A percentile compares a stretch with the other conserved stretches of the same genome.
phyloP scores from a whole-genome alignment of 1,140 invertebrate species.

The Calephelis virginiensis region DNA sequence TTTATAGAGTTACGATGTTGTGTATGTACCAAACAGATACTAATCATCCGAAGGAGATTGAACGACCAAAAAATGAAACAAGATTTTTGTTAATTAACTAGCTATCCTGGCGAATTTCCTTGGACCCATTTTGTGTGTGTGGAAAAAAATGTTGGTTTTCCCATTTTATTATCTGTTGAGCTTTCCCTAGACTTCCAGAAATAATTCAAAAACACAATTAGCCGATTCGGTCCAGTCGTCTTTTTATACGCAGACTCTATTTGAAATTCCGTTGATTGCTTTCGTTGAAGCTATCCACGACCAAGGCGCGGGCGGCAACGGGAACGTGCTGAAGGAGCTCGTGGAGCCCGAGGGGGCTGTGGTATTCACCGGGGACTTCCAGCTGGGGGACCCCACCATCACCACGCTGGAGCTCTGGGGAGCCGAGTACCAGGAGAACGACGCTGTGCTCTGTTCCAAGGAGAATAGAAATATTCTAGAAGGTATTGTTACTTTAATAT shows the following conservation, averaged over 20 bases:
- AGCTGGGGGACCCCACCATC: constrained; percentile 96
- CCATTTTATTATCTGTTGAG: no score
- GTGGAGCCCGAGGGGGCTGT: constrained; percentile 96
- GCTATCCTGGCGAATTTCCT: no score
- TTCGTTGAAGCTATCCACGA: constrained; percentile 86
- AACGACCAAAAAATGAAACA: no score
- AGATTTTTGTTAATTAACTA: no score
- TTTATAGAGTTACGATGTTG: no score
- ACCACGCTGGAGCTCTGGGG: constrained; percentile 97
- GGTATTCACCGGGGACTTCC: constrained; percentile 92
- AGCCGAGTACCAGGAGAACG: constrained; percentile 98
- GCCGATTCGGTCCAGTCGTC: no score
- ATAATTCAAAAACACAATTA: no score
- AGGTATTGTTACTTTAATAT: constrained; percentile 38
- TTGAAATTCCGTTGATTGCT: neutral
- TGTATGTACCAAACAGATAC: no score
- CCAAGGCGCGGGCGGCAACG: constrained; percentile 98
- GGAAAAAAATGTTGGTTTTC: no score
- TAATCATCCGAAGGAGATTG: no score
- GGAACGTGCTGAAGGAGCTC: constrained; percentile 98
- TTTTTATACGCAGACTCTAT: neutral
- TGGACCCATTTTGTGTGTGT: no score
- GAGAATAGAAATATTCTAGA: constrained; percentile 83
- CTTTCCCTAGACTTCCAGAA: no score
- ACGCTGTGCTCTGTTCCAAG: constrained; percentile 89